These are phyloP conservation scores for Lapara coniferarum DNA, from an alignment of 2,888 invertebrate genomes.

Conservation along the genomic window DNA sequence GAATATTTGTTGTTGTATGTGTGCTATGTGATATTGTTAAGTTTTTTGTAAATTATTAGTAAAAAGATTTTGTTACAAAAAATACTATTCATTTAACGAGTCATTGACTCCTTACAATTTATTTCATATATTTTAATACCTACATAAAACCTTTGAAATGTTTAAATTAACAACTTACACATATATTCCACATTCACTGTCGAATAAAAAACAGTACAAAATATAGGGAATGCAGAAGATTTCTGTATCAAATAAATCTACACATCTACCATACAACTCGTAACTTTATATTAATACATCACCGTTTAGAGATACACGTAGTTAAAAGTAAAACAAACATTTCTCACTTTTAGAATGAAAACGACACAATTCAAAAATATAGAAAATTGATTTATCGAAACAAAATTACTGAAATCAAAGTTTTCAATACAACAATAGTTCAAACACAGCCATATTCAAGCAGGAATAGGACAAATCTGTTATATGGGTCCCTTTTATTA, in stretches of 20 bases:
- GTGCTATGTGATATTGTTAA: conserved; percentile 45
- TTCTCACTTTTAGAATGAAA: too few species aligned
- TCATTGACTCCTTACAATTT: conserved; percentile 15
- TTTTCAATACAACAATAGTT: too few species aligned
- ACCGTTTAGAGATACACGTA: neutral
- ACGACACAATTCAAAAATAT: too few species aligned
- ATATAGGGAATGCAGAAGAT: neutral
- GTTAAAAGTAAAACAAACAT: neutral
- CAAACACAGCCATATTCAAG: too few species aligned
- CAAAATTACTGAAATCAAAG: too few species aligned
- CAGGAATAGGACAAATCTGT: too few species aligned
- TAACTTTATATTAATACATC: neutral
- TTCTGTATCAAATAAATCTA: conserved; percentile 6
- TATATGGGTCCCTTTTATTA: too few species aligned
- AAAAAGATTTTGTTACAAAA: conserved; percentile 33
- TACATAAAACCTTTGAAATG: neutral
- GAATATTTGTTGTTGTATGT: conserved; percentile 40
- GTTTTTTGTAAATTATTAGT: conserved; percentile 44
- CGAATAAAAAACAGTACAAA: conserved; percentile 5
- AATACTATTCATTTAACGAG: conserved; percentile 40
- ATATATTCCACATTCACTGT: neutral
- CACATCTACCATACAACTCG: neutral
- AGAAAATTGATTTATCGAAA: too few species aligned
- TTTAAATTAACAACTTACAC: neutral
- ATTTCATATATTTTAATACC: neutral